phyloP scores from a whole-genome alignment of 2,888 invertebrate genomes.

The Phlogophora meticulosa region DNA sequence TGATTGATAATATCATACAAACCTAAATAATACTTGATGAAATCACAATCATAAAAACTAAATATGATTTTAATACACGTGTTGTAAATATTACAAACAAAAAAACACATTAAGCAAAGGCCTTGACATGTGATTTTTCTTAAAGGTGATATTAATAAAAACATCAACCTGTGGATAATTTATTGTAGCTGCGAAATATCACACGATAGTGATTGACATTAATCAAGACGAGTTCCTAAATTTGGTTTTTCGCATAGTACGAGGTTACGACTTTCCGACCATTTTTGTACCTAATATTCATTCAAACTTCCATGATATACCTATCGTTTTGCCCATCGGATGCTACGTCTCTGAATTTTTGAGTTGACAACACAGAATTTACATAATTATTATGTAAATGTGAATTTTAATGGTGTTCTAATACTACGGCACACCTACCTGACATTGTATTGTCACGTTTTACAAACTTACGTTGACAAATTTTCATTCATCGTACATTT shows the following conservation, averaged over 20 bases:
- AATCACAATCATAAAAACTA: constrained; percentile 29
- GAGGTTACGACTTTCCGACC: constrained; percentile 19
- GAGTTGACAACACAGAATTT: constrained; percentile 38
- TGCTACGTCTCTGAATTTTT: constrained; percentile 19
- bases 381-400: constrained; percentile 44
- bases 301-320: constrained; percentile 15
- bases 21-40: constrained; percentile 38
- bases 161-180: constrained; percentile 49
- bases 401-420: constrained; percentile 19
- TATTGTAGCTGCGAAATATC: constrained; percentile 57
- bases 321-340: constrained; percentile 7
- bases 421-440: constrained; percentile 32
- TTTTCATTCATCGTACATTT: constrained; percentile 33
- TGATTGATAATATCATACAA: not conserved
- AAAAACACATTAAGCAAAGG: constrained; percentile 17
- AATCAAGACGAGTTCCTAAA: constrained; percentile 31
- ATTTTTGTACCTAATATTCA: constrained; percentile 28
- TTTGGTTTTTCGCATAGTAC: constrained; percentile 22
- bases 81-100: constrained; percentile 31
- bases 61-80: constrained; percentile 22
- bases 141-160: constrained; percentile 55
- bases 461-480: constrained; percentile 8
- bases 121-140: constrained; percentile 61
- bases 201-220: constrained; percentile 36
- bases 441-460: constrained; percentile 14